Evolutionary conservation across 2,797 vertebrate species (phyloP).

Genomic region (Paramormyrops hopkinsi): DNA sequence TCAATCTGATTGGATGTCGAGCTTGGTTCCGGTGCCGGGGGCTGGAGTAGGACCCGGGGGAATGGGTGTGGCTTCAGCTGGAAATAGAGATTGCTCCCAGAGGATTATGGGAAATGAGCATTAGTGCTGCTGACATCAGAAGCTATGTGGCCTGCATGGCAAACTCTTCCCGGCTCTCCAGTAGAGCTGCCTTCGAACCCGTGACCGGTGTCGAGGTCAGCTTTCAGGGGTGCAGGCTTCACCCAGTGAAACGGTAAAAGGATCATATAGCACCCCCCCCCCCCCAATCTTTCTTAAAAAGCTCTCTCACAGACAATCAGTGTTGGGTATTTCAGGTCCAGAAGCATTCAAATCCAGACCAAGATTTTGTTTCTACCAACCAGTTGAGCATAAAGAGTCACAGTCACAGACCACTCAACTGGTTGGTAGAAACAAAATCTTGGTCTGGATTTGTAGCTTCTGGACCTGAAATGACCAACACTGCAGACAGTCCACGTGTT

Average conservation of each 20-base stretch:
- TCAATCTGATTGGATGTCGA: background rate
- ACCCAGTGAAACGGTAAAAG: background rate
- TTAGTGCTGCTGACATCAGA: background rate
- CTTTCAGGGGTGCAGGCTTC: background rate
- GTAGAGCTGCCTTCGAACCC: background rate
- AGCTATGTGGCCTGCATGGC: background rate
- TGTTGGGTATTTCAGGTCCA: background rate
- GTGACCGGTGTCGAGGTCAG: background rate
- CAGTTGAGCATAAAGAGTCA: background rate
- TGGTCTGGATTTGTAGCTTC: background rate
- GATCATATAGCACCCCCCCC: background rate
- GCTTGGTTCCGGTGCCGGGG: background rate
- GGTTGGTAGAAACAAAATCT: background rate
- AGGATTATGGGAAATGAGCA: background rate
- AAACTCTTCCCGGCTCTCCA: background rate
- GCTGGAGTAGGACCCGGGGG: background rate
- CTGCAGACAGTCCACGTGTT: background rate
- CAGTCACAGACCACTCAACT: background rate
- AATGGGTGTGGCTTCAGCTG: background rate
- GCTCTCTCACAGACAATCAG: background rate
- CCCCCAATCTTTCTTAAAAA: background rate
- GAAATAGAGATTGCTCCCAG: background rate
- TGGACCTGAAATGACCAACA: too few species aligned
- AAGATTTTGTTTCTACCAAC: background rate
- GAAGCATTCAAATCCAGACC: background rate